Evolutionary conservation across 2,888 invertebrate genomes (phyloP), one percentile per base, ranked within the genome.

Genomic region (Tigriopus californicus): DNA sequence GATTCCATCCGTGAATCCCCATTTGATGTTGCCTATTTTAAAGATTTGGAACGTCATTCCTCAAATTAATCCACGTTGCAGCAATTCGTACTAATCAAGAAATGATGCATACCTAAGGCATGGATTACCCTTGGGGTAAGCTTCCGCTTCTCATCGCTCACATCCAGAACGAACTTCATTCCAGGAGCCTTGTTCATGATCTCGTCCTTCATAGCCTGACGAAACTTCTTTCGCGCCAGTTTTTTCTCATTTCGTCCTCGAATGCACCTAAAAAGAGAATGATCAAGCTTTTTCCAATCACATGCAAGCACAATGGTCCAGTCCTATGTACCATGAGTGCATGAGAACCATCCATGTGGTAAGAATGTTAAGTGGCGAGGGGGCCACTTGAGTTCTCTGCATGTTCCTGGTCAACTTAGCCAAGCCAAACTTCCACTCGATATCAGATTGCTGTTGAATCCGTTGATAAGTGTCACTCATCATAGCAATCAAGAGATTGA

Each of bases 381-480:
- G 97, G 1, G 98, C 95, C 1, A 95, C 92, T 60, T 87, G 91
- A 10, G 95, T 94, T 68, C 80, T 81, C 75, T 97, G 97, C 95
- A 98, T 98, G 70, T 94, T 94, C 65, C 97, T 79, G 70, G 98
- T 94, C 69, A 98, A 77, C 74, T 98, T 98, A 58, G 97, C 97
- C 68, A 98, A 74, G 33, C 97, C 97, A 71, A 94, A 98, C 75
- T 98, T 98, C 98, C 98, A 98, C 74, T 98, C 98, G 4, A 58
- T 33, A 18, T 47, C 58, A 10, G 58, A 47, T 49, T 49, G 40
- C 44, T 49, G 46, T 22, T 74, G 75, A 70, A 95, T 95, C 71
- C 94, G 82, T 75, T 95, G 95, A 76, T 98, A 97, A 69, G 97
- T 97, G 80, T 97, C 95, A 75, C 94, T 94, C 94, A 97, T 95